Base-by-base conservation (phyloP, 2,888 invertebrate species). In the Agelastica alni region DNA sequence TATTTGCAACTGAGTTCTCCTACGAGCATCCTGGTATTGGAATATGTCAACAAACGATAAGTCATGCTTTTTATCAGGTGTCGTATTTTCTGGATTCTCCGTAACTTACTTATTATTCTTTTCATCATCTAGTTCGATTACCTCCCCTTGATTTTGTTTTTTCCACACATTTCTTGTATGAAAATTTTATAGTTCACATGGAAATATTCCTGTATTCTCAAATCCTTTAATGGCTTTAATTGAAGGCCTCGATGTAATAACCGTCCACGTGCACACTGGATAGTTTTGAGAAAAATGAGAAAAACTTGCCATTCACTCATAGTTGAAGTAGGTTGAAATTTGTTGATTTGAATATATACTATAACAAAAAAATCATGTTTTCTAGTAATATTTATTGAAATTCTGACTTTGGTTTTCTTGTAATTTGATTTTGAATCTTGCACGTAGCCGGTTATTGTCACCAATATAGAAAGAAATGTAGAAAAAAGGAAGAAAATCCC, bases 151-250 rank as follows among this genome's bases (percentile, higher is more conserved):
- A 26, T 42, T 14, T 9, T 2, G 42, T 42, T 9, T 42, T 14
- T 22, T 42, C 2, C 26, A 42, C 26, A 18, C 3, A 10, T 42
- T 42, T 42, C 42, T 28, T 42, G 12, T 42, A 42, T 42, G 13
- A 42, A 42, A 42, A 42, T 42, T 42, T 42, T 42, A 22, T 10
- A 26, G 42, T 14, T 42, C 26, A 13, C 3, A 42, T 22, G 42
- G 42, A 42, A 42, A 42, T 42, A 42, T 42, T 42, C 22, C 42
- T 42, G 42, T 42, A 28, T 12, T 42, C 26, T 42, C 42, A 42
- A 42, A 42, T 10, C 42, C 42, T 22, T 42, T 13, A 28, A 42
- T 42, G 26, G 20, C 42, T 47, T 30, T 4, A 36, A 36, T 13
- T 36, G 36, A 36, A 36, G 36, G 36, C 1, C 36, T 13, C 14